These are phyloP conservation scores for Ovis canadensis DNA, from an alignment of 2,113 vertebrate species.

Conservation along the genomic window DNA sequence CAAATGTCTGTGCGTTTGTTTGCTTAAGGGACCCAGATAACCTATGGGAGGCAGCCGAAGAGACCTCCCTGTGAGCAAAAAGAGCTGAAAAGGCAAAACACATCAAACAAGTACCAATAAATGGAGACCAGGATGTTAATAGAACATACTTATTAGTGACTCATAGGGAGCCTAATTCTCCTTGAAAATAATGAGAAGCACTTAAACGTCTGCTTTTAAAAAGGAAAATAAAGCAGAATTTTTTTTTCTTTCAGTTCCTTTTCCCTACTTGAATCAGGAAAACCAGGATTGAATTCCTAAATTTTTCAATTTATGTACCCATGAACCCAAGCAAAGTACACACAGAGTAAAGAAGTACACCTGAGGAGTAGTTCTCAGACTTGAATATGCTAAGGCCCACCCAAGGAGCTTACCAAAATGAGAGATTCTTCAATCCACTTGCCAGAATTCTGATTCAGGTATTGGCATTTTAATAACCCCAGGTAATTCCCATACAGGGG, in stretches of 20 bases:
- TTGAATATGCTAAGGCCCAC: not conserved
- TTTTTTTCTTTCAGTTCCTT: not conserved
- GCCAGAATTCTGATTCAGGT: not conserved
- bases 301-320: not conserved
- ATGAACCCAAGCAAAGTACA: not conserved
- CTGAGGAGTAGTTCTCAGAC: not conserved
- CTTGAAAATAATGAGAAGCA: constrained; percentile 15
- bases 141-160: not conserved
- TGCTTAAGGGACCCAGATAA: not conserved
- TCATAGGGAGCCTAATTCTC: not conserved
- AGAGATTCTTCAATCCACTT: not conserved
- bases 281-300: not conserved
- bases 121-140: not conserved
- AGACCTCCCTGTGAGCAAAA: not conserved
- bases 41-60: not conserved
- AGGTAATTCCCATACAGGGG: not conserved
- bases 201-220: not conserved
- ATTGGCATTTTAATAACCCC: not conserved
- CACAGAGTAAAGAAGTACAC: not conserved
- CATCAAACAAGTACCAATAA: not conserved
- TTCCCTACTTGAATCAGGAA: not conserved
- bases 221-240: not conserved
- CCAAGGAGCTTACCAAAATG: not conserved
- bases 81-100: not conserved
- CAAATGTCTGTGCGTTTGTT: not conserved